A percentile compares a stretch with the other conserved stretches of the same genome.
phyloP scores from a whole-genome alignment of 1,140 invertebrate species.

The Drosophila grimshawi region DNA sequence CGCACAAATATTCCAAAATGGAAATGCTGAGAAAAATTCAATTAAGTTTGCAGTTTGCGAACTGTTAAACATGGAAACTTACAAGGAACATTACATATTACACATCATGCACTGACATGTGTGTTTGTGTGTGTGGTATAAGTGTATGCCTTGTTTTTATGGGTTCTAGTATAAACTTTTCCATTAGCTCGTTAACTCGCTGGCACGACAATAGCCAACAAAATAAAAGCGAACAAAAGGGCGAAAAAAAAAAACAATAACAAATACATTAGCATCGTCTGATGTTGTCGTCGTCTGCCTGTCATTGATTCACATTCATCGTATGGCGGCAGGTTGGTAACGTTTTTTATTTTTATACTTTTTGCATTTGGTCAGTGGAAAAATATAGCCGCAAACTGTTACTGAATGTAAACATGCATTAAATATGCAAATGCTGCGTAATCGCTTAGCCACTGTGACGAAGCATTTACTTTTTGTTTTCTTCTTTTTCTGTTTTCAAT shows the following conservation, averaged over 20 bases:
- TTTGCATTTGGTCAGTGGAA: constrained; percentile 54
- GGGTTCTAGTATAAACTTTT: constrained; percentile 68
- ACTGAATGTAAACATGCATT: constrained; percentile 56
- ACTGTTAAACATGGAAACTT: constrained; percentile 50
- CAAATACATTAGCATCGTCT: constrained; percentile 62
- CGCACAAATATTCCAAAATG: constrained; percentile 34
- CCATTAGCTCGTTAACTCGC: constrained; percentile 76
- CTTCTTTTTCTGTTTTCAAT: not conserved
- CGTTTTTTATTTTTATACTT: constrained; percentile 36
- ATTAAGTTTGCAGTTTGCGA: constrained; percentile 35
- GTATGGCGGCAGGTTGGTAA: constrained; percentile 48
- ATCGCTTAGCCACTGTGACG: constrained; percentile 26
- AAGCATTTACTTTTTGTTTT: constrained; percentile 6
- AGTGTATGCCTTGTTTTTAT: constrained; percentile 24
- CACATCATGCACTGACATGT: constrained; percentile 23
- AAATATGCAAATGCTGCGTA: constrained; percentile 59
- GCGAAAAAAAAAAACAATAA: constrained; percentile 30
- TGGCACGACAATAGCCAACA: constrained; percentile 63
- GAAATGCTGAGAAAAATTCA: constrained; percentile 42
- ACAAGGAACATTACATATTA: constrained; percentile 36
- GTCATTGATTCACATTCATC: constrained; percentile 62
- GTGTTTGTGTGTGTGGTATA: constrained; percentile 3
- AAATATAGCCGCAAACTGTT: constrained; percentile 46
- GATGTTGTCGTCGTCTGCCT: constrained; percentile 50
- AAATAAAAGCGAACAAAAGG: constrained; percentile 27